Evolutionary conservation across 2,797 vertebrate species (phyloP).

Genomic region (Orientallactaga sibirica): DNA sequence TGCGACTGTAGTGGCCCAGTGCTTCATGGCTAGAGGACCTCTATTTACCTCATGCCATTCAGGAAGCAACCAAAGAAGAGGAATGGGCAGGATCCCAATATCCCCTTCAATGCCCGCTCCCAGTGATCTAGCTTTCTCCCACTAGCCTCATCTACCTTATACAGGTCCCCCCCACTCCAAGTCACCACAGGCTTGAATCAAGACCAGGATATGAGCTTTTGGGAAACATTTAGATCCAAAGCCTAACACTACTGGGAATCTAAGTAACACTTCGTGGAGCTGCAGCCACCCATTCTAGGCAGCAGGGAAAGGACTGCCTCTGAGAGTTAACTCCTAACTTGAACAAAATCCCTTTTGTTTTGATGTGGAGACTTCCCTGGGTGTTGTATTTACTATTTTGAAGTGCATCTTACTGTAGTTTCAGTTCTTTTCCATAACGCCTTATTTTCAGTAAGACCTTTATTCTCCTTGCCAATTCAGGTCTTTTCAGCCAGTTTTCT

Average conservation of each 20-base stretch:
- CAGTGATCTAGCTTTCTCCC: not conserved
- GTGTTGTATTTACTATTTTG: slow-evolving; percentile 13
- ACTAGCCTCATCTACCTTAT: not conserved
- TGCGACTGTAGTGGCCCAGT: not conserved
- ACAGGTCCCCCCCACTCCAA: not conserved
- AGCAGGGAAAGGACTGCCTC: not conserved
- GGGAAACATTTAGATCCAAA: not conserved
- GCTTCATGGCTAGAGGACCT: not conserved
- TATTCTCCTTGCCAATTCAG: slow-evolving; percentile 38
- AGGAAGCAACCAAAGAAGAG: not conserved
- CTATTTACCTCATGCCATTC: not conserved
- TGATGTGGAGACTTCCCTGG: not conserved
- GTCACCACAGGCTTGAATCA: not conserved
- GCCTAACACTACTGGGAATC: not conserved
- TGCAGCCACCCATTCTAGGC: not conserved
- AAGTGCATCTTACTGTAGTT: not conserved
- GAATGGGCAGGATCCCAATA: too few species aligned
- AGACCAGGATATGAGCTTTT: too few species aligned
- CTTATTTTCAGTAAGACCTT: slow-evolving; percentile 51
- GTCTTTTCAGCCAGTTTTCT: not conserved
- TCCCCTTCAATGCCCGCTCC: not conserved
- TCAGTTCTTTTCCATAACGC: not conserved
- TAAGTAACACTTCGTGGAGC: fast-evolving
- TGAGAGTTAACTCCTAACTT: not conserved
- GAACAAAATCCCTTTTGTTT: not conserved